Evolutionary conservation across 2,888 invertebrate species (phyloP).

Genomic region (Smittia aterrima): DNA sequence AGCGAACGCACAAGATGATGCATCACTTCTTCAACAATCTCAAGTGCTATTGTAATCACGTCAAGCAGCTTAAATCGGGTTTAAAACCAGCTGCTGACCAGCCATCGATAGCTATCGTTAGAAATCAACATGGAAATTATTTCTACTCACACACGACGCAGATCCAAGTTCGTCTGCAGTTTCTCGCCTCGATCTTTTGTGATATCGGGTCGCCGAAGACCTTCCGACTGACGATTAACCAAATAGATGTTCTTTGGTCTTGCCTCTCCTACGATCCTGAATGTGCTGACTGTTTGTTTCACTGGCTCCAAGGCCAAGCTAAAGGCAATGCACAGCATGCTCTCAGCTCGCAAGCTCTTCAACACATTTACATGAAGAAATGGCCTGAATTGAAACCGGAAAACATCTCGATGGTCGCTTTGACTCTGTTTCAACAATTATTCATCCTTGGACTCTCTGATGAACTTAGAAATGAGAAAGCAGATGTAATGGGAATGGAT

Average conservation of each 20-base stretch:
- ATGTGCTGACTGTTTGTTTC: slow-evolving; percentile 88
- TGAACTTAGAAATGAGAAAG: slow-evolving; percentile 50
- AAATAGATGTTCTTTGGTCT: slow-evolving; percentile 88
- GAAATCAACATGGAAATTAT: slow-evolving; percentile 51
- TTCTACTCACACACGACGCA: slow-evolving; percentile 78
- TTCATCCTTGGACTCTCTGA: slow-evolving; percentile 70
- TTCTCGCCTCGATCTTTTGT: slow-evolving; percentile 89
- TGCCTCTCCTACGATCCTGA: slow-evolving; percentile 82
- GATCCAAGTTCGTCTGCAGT: slow-evolving; percentile 86
- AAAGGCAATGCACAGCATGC: slow-evolving; percentile 92
- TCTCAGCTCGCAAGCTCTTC: slow-evolving; percentile 78
- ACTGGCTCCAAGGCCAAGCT: slow-evolving; percentile 89
- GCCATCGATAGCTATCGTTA: slow-evolving; percentile 44
- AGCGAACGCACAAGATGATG: slow-evolving; percentile 90
- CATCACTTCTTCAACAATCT: slow-evolving; percentile 86
- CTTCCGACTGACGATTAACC: slow-evolving; percentile 79
- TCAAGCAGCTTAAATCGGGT: slow-evolving; percentile 47
- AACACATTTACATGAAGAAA: slow-evolving; percentile 84
- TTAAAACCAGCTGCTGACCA: slow-evolving; percentile 43
- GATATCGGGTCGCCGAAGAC: slow-evolving; percentile 85
- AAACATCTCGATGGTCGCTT: slow-evolving; percentile 85
- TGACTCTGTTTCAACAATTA: slow-evolving; percentile 87
- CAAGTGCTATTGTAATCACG: slow-evolving; percentile 65
- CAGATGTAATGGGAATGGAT: slow-evolving; percentile 81
- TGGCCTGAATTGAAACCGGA: slow-evolving; percentile 85